Evolutionary conservation across 64 coral and sea anemone species (phyloP), one percentile per base, ranked within the genome.

Genomic region (Montipora sp.): DNA sequence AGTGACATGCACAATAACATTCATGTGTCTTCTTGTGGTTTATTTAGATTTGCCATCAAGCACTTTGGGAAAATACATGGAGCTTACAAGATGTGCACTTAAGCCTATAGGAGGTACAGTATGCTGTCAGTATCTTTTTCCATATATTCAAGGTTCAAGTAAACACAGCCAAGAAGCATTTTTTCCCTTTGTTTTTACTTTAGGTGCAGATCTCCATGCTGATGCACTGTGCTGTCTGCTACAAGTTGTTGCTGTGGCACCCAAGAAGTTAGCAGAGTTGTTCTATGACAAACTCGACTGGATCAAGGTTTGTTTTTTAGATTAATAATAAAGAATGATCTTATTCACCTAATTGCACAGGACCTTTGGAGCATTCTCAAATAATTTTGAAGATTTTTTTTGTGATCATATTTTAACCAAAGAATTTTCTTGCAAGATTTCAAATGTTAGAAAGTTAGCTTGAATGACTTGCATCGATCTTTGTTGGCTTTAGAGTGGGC

Each of bases 201-300:
- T 16, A 97, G 95, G 95, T 61, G 92, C 95, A 90, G 94, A 99
- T 79, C 74, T 99, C 21, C 98, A 99, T 48, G 78, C 94, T 9
- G 94, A 94, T 58, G 94, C 98, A 77, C 92, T 99, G 51, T 80
- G 83, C 15, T 92, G 81, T 77, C 86, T 95, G 11, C 86, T 99
- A 12, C 94, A 99, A 90, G 73, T 96, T 65, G 84, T 99, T 3
- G 89, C 92, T 27, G 95, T 92, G 18, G 94, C 87, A 22, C 92
- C 94, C 0, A 19, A 85, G 16, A 27, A 67, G 18, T 14, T 99
- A 8, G 85, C 98, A 12, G 72, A 69, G 3, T 73, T 99, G 55
- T 94, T 89, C 71, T 83, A 96, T 83, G 69, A 89, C 5, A 77
- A 95, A 20, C 89, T 99, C 9, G 79, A 89, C 43, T 99, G 98